Evolutionary conservation across 2,113 vertebrate species (phyloP).

Genomic region (Bostrychus sinensis): DNA sequence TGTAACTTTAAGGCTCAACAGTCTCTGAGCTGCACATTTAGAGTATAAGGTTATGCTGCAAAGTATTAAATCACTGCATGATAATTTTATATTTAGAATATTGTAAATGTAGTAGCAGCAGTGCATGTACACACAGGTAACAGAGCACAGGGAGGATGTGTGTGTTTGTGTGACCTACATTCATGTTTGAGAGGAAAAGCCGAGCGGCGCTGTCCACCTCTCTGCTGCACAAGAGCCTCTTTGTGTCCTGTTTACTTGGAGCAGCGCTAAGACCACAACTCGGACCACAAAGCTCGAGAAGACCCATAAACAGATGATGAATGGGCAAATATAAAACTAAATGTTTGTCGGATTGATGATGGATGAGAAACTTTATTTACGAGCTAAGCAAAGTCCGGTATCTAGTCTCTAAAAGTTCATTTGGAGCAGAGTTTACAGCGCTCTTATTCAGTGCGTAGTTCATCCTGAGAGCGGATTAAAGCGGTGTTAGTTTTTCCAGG

Average conservation of each 20-base stretch:
- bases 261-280: not conserved
- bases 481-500: slow-evolving; percentile 1
- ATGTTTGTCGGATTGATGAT: not conserved
- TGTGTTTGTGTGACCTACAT: slow-evolving; percentile 7
- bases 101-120: not conserved
- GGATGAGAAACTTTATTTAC: too few relatives aligned
- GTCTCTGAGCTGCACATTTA: too few relatives aligned
- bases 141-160: not conserved
- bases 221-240: not conserved
- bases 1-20: too few relatives aligned
- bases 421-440: too few relatives aligned
- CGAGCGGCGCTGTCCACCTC: not conserved
- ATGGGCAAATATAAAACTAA: too few relatives aligned
- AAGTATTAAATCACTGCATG: not conserved
- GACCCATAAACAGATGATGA: not conserved
- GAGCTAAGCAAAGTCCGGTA: too few relatives aligned
- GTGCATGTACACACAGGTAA: not conserved
- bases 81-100: not conserved
- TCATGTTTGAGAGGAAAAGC: slow-evolving; percentile 7
- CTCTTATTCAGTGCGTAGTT: too few relatives aligned
- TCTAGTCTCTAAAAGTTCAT: too few relatives aligned
- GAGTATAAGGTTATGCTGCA: too few relatives aligned
- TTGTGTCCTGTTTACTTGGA: slow-evolving; percentile 1
- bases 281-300: not conserved
- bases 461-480: not conserved